Evolutionary conservation across 2,888 invertebrate genomes (phyloP), one percentile per base, ranked within the genome.

Genomic region (Crossocerus cetratus): DNA sequence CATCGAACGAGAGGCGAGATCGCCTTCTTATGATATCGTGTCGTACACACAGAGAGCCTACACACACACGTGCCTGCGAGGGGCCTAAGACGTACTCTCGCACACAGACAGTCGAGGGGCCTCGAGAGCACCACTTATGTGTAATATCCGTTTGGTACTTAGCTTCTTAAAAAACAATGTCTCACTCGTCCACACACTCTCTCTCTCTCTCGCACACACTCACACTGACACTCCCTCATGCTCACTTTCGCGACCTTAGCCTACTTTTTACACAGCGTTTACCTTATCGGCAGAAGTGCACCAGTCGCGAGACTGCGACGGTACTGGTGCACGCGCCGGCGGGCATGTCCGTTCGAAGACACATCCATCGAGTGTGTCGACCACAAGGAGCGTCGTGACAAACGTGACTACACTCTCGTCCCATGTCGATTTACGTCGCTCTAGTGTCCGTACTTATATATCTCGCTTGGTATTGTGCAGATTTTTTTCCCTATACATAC

Each of bases 201-300:
- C 13, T 49, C 49, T 4, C 49, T 49, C 58, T 32, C 23, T 16
- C 58, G 14, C 16, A 14, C 16, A 5, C 58, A 16, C 5, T 49
- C 16, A 32, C 32, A 32, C 32, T 32, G 8, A 5, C 56, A 23
- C 32, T 11, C 32, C 32, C 8, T 32, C 32, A 32, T 32, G 32
- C 16, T 49, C 49, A 16, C 54, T 62, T 53, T 42, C 22, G 14
- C 14, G 18, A 49, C 18, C 18, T 42, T 54, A 20, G 18, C 56
- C 58, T 21, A 23, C 44, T 65, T 57, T 65, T 57, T 57, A 65
- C 32, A 32, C 57, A 57, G 22, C 56, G 49, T 45, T 22, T 57
- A 57, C 42, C 49, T 16, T 23, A 44, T 32, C 65, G 65, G 42
- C 45, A 49, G 58, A 65, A 57, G 65, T 58, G 49, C 65, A 57